A percentile compares a stretch with the other conserved stretches of the same genome.
phyloP scores from a whole-genome alignment of 2,113 vertebrate species.

The Oreamnos americanus region DNA sequence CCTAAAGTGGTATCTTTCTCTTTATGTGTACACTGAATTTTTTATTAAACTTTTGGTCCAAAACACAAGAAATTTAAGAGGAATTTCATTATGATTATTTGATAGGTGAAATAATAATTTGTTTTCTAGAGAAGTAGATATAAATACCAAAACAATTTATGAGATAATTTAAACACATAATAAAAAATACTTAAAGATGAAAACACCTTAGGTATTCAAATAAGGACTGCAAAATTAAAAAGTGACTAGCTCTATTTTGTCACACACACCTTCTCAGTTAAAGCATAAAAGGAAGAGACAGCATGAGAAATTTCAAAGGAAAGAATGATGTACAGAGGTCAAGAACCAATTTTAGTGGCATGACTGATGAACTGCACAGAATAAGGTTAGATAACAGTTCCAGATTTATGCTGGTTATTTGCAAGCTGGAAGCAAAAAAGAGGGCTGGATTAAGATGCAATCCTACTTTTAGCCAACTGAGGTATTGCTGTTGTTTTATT shows the following conservation, averaged over 20 bases:
- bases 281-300: background rate
- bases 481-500: background rate
- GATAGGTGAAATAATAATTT: background rate
- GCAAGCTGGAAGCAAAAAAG: constrained; percentile 42
- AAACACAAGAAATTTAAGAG: background rate
- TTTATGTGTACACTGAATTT: background rate
- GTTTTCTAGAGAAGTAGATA: background rate
- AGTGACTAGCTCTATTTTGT: background rate
- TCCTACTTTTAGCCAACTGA: background rate
- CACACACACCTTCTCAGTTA: background rate
- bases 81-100: constrained; percentile 13
- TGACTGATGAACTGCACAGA: constrained; percentile 18
- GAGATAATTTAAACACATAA: constrained; percentile 15
- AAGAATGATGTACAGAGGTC: constrained; percentile 3
- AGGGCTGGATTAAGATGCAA: constrained; percentile 22
- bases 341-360: constrained; percentile 51
- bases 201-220: background rate
- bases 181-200: background rate
- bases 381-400: constrained; percentile 37
- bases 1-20: background rate
- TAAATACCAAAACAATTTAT: background rate
- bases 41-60: background rate
- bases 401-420: constrained; percentile 49
- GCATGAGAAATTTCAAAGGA: constrained; percentile 35
- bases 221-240: background rate